Conservation (phyloP, 2,888 invertebrate genomes). For the Cerastoderma edule region DNA sequence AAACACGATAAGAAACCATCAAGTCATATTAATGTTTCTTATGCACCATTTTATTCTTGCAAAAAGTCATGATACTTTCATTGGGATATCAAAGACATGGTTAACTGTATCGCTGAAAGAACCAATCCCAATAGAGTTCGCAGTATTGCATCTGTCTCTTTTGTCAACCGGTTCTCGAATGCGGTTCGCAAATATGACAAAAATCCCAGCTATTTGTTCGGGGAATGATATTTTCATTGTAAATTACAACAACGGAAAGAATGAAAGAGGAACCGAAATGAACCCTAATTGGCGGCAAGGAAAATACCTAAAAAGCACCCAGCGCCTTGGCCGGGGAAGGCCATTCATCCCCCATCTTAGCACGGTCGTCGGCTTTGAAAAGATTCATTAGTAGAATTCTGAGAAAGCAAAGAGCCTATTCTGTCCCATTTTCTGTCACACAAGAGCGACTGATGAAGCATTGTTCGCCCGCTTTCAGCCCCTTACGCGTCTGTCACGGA, state of each 20-base stretch:
- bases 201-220: slow-evolving; percentile 5
- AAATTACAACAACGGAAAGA: background rate
- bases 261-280: background rate
- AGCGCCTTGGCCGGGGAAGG: slow-evolving; percentile 8
- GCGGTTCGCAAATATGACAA: background rate
- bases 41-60: background rate
- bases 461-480: slow-evolving; percentile 51
- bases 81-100: background rate
- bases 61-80: background rate
- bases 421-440: slow-evolving; percentile 50
- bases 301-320: slow-evolving; percentile 11
- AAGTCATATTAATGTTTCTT: background rate
- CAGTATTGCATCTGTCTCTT: background rate
- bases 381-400: slow-evolving; percentile 60
- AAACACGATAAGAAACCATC: too few species aligned
- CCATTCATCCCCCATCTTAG: slow-evolving; percentile 32
- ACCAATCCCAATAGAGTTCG: background rate
- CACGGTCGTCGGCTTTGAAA: slow-evolving; percentile 38
- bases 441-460: slow-evolving; percentile 52
- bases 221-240: slow-evolving; percentile 11
- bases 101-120: background rate
- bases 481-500: slow-evolving; percentile 51
- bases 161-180: background rate
- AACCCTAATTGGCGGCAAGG: slow-evolving; percentile 11
- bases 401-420: slow-evolving; percentile 54